phyloP scores from a whole-genome alignment of 2,113 vertebrate genomes.

The Setophaga kirtlandii region DNA sequence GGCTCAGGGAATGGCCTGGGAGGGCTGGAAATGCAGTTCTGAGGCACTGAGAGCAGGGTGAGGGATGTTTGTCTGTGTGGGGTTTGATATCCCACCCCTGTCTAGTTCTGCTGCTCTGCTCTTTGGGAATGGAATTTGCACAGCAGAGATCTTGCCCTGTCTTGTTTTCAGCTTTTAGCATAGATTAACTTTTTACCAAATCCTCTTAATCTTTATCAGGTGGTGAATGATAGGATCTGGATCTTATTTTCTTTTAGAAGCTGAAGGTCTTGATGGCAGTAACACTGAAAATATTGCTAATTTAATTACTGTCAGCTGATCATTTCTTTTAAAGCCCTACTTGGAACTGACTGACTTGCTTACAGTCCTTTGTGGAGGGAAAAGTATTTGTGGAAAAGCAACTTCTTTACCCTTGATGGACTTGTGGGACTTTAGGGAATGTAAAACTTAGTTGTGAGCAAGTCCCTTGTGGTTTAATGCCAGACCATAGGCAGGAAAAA shows the following conservation, averaged over 20 bases:
- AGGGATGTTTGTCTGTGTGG: background rate
- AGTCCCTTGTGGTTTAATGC: background rate
- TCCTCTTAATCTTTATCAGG: background rate
- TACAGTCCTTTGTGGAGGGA: background rate
- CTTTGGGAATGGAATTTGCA: background rate
- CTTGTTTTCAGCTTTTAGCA: background rate
- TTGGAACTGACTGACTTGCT: background rate
- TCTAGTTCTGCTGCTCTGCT: background rate
- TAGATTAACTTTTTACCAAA: background rate
- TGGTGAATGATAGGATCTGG: background rate
- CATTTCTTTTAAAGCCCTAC: background rate
- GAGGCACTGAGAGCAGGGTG: background rate
- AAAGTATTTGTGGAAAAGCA: background rate
- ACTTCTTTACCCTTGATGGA: background rate
- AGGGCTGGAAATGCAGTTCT: background rate
- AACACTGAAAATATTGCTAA: background rate
- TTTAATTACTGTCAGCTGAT: background rate
- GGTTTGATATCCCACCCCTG: background rate
- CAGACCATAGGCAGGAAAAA: background rate
- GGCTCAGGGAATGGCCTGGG: background rate
- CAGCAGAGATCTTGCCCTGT: background rate
- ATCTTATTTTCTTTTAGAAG: background rate
- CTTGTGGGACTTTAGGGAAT: background rate
- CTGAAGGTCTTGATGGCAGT: background rate
- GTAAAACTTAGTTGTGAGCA: background rate